Evolutionary conservation across 2,113 vertebrate species (phyloP), one percentile per base, ranked within the genome.

Genomic region (Pelvicachromis taeniatus): DNA sequence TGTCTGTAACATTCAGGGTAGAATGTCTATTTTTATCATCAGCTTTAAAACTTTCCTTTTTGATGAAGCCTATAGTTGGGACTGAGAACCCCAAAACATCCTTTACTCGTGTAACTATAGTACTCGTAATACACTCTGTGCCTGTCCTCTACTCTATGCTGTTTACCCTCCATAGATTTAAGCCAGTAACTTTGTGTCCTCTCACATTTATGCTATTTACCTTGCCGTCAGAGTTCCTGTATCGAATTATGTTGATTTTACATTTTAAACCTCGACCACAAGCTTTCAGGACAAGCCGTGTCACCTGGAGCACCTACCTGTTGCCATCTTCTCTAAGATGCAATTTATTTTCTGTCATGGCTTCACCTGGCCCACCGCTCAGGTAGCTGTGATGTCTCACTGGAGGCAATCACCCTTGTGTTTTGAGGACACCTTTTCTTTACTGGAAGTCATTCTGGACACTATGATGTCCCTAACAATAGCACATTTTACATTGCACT

Each of bases 1-100:
- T 45, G 65, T 16, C 38, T 1, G 3, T 73, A 29, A 73, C 40
- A 73, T 73, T 29, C 40, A 50, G 48, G 48, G 5, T 19, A 7
- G 48, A 19, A 31, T 31, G 40, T 73, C 14, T 73, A 29, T 13
- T 48, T 73, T 29, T 73, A 45, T 26, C 5, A 73, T 48, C 14
- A 29, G 7, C 1, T 0, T 73, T 48, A 73, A 73, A 73, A 29
- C 0, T 0, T 2, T 73, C 9, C 40, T 73, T 73, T 48, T 73
- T 73, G 68, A 3, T 29, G 42, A 29, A 73, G 42, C 40, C 23
- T 29, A 17, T 48, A 73, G 14, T 73, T 48, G 23, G 21, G 23
- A 26, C 65, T 29, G 23, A 48, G 23, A 9, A 73, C 23, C 21
- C 21, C 14, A 17, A 73, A 73, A 48, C 9, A 48, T 48, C 42